Percentiles rank a stretch among this genome's conserved stretches.
phyloP scores from a whole-genome alignment of 2,113 vertebrate genomes.

The Corvus cornix region DNA sequence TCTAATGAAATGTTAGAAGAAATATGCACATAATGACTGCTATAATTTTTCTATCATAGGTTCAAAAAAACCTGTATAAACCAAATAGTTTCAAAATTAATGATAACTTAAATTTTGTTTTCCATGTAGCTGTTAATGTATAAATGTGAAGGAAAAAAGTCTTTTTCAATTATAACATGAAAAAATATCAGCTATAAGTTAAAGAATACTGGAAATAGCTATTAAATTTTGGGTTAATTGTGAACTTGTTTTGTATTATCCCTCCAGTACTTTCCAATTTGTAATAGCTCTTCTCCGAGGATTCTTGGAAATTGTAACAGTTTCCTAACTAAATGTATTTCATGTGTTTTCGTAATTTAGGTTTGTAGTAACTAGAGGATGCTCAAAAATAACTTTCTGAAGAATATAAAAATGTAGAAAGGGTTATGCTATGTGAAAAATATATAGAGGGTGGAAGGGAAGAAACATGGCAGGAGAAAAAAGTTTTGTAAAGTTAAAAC shows the following conservation, averaged over 20 bases:
- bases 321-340: neutral
- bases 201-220: neutral
- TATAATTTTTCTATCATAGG: neutral
- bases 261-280: neutral
- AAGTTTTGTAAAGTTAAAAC: neutral
- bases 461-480: neutral
- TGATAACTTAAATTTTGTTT: neutral
- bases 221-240: neutral
- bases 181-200: neutral
- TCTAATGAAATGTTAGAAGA: neutral
- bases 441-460: fast-evolving
- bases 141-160: neutral
- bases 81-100: neutral
- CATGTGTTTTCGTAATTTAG: neutral
- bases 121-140: neutral
- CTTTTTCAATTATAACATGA: neutral
- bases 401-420: neutral
- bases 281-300: neutral
- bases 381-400: neutral
- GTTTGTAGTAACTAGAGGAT: neutral
- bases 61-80: neutral
- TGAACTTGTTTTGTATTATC: neutral
- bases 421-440: neutral
- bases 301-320: neutral
- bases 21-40: neutral